phyloP scores from a whole-genome alignment of 2,888 invertebrate genomes.

The Eudasyphora cyanicolor region DNA sequence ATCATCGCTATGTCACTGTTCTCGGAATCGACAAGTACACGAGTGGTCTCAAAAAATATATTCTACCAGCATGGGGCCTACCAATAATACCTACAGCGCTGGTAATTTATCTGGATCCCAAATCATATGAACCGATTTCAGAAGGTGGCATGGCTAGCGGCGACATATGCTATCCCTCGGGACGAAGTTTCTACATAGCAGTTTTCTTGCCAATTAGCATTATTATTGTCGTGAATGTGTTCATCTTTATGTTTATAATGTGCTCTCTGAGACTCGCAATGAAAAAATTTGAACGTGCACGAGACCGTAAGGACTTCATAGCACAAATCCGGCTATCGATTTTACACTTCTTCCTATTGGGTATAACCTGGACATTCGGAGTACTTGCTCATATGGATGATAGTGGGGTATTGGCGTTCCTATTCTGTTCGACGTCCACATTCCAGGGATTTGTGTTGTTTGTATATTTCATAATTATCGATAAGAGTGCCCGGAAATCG shows the following conservation, averaged over 20 bases:
- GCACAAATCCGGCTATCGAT: conserved; percentile 82
- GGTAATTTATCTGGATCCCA: conserved; percentile 79
- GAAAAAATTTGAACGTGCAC: conserved; percentile 75
- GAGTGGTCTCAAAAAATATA: conserved; percentile 83
- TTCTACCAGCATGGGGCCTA: conserved; percentile 84
- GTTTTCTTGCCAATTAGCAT: conserved; percentile 82
- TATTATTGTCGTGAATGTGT: conserved; percentile 81
- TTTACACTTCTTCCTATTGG: conserved; percentile 83
- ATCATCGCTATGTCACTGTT: conserved; percentile 85
- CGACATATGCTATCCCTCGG: conserved; percentile 82
- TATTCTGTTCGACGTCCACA: conserved; percentile 84
- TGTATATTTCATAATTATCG: conserved; percentile 83
- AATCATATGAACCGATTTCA: conserved; percentile 79
- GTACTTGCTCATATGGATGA: conserved; percentile 81
- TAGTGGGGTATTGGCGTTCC: conserved; percentile 80
- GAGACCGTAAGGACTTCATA: conserved; percentile 68
- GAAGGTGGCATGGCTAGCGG: conserved; percentile 66
- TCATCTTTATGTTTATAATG: conserved; percentile 81
- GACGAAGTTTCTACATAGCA: conserved; percentile 80
- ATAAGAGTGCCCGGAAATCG: conserved; percentile 81
- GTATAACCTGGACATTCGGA: conserved; percentile 84
- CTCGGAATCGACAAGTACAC: conserved; percentile 82
- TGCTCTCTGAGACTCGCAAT: conserved; percentile 77
- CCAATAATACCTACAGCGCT: conserved; percentile 82
- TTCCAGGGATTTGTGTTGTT: conserved; percentile 84